Percentiles rank a stretch among this genome's conserved stretches.
Conservation (phyloP, 35 echinoderm and acorn worm genomes). For the Anneissia japonica region DNA sequence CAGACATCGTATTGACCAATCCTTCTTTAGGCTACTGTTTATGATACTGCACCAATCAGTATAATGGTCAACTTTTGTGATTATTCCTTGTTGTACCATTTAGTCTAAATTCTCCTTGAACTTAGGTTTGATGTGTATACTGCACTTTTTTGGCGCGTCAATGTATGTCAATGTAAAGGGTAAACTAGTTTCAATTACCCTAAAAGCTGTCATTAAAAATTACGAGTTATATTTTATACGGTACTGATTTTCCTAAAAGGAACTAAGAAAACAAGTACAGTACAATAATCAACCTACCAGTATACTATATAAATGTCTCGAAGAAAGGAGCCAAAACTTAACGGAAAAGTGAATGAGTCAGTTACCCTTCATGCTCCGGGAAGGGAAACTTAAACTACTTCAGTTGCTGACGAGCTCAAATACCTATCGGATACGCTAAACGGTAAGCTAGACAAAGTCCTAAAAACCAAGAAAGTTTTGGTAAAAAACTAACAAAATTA, state of each 20-base stretch:
- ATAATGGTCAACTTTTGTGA: not conserved
- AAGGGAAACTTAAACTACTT: not conserved
- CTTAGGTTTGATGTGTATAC: not conserved
- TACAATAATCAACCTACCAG: too few species aligned
- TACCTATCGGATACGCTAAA: not conserved
- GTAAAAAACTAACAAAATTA: not conserved
- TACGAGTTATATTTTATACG: too few species aligned
- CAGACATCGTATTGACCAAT: constrained; percentile 20
- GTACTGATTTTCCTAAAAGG: too few species aligned
- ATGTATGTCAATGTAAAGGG: not conserved
- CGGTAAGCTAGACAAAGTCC: not conserved
- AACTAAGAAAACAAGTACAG: too few species aligned
- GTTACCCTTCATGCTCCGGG: not conserved
- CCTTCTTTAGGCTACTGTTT: not conserved
- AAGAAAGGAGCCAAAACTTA: too few species aligned
- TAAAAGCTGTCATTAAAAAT: too few species aligned
- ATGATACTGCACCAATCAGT: constrained; percentile 1
- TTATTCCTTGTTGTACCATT: not conserved
- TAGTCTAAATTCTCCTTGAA: not conserved
- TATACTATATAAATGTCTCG: too few species aligned
- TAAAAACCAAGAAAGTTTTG: constrained; percentile 5
- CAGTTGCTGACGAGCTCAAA: not conserved
- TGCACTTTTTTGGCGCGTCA: not conserved
- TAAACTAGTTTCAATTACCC: too few species aligned
- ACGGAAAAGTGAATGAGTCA: too few species aligned